phyloP scores from a whole-genome alignment of 2,888 invertebrate species.

The Meandrusa payeni region DNA sequence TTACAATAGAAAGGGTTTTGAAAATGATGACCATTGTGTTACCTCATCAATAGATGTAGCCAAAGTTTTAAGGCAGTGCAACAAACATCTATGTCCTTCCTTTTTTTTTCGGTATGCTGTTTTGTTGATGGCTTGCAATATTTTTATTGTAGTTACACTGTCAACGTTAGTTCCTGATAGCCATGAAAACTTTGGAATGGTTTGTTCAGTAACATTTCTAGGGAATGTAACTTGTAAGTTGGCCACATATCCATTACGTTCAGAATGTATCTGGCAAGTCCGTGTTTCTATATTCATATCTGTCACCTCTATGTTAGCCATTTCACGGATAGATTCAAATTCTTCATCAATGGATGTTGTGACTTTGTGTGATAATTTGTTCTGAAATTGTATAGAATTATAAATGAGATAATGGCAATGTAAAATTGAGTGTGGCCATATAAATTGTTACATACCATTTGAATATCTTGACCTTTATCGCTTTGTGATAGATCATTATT shows the following conservation, averaged over 20 bases:
- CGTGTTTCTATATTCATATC: conserved; percentile 82
- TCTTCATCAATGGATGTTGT: conserved; percentile 70
- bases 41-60: conserved; percentile 75
- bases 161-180: conserved; percentile 82
- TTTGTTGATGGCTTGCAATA: conserved; percentile 90
- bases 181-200: conserved; percentile 76
- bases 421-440: neutral
- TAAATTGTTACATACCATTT: conserved; percentile 49
- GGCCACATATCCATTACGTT: conserved; percentile 75
- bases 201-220: conserved; percentile 65
- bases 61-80: conserved; percentile 87
- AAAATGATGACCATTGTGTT: too few relatives aligned
- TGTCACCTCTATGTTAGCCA: conserved; percentile 75
- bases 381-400: conserved; percentile 41
- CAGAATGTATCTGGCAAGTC: conserved; percentile 80
- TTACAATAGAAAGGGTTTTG: too few relatives aligned
- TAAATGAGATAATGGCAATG: neutral
- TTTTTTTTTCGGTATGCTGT: conserved; percentile 91
- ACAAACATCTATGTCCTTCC: conserved; percentile 92
- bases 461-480: conserved; percentile 63
- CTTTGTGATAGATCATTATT: conserved; percentile 55
- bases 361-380: conserved; percentile 54
- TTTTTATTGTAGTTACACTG: conserved; percentile 84
- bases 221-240: conserved; percentile 83
- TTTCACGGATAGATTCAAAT: conserved; percentile 73